These are phyloP conservation scores for Peromyscus leucopus DNA, from an alignment of 2,113 vertebrate species.

Conservation along the genomic window DNA sequence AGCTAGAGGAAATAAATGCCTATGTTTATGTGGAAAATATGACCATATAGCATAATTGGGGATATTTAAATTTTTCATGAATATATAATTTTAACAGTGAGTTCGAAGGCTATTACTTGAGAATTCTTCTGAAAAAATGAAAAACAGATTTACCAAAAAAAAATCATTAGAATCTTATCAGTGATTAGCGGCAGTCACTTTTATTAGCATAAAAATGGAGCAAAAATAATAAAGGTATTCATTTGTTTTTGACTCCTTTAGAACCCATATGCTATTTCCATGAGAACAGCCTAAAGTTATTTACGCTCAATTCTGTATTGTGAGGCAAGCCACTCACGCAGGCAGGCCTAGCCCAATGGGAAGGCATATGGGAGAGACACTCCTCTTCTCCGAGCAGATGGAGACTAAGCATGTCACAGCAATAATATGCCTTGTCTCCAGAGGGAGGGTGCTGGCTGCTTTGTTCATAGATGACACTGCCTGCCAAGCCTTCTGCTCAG, in stretches of 20 bases:
- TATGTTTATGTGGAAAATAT: slow-evolving; percentile 77
- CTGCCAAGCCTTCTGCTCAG: slow-evolving; percentile 84
- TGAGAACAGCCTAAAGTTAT: slow-evolving; percentile 81
- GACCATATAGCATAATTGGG: slow-evolving; percentile 67
- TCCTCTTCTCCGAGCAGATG: slow-evolving; percentile 86
- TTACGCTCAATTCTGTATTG: slow-evolving; percentile 82
- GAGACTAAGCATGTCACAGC: slow-evolving; percentile 85
- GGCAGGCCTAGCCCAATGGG: slow-evolving; percentile 78
- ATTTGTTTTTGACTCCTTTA: slow-evolving; percentile 79
- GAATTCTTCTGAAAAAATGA: slow-evolving; percentile 67
- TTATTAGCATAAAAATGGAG: slow-evolving; percentile 64
- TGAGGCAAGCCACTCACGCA: slow-evolving; percentile 75
- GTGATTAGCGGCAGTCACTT: slow-evolving; percentile 61
- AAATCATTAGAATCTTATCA: slow-evolving; percentile 53
- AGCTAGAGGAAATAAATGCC: slow-evolving; percentile 72
- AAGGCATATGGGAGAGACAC: slow-evolving; percentile 85
- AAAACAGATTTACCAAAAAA: slow-evolving; percentile 70
- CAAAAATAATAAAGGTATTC: slow-evolving; percentile 73
- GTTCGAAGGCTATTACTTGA: slow-evolving; percentile 47
- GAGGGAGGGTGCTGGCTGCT: slow-evolving; percentile 85
- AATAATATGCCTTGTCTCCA: slow-evolving; percentile 87
- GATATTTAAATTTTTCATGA: slow-evolving; percentile 76
- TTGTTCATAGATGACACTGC: slow-evolving; percentile 80
- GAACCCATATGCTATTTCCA: slow-evolving; percentile 82
- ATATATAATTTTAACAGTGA: slow-evolving; percentile 74